Base-by-base conservation (phyloP, 2,888 invertebrate genomes). In the Cremastobaeus sp. region DNA sequence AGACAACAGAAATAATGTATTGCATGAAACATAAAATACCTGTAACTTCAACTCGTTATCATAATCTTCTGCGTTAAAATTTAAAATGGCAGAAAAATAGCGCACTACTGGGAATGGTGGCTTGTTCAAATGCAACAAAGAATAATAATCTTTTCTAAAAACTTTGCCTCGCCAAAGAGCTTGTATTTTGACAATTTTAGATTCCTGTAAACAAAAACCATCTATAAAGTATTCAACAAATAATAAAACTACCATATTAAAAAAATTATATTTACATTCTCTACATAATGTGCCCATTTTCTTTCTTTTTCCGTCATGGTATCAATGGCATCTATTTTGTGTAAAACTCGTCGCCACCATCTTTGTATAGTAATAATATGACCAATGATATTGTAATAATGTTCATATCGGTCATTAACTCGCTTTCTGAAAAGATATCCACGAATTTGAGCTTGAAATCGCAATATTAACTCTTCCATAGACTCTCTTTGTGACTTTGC, bases 21-120 rank as follows among this genome's bases (percentile, higher is more conserved):
- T n/a, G n/a, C 25, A 8, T 8, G 25, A 25, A 25, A 25, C 25
- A 25, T 25, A 25, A 34, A 45, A 55, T 11, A 66, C 89, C 83
- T 92, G 92, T 43, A 92, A 83, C 82, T 91, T 90, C 45, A 92
- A 89, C 88, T 94, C 94, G 79, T 92, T 91, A 69, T 92, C 91
- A 78, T 94, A 94, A 85, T 94, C 94, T 82, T 92, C 91, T 14
- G 92, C 92, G 47, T 91, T 92, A 76, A 93, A 91, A 82, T 93
- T 92, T 45, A 94, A 86, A 79, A 93, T 89, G 12, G 92, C 91
- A 17, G 93, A 91, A 88, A 94, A 94, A 80, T 91, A 90, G 64
- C 91, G 90, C 1, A 92, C 90, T 9, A 91, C 90, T 71, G 89
- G 89, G 12, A 92, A 89, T 3, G 91, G 89, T 18, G 92, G 91